These are phyloP conservation scores for Argyrosomus regius DNA, from an alignment of 2,797 vertebrate species.

Conservation along the genomic window DNA sequence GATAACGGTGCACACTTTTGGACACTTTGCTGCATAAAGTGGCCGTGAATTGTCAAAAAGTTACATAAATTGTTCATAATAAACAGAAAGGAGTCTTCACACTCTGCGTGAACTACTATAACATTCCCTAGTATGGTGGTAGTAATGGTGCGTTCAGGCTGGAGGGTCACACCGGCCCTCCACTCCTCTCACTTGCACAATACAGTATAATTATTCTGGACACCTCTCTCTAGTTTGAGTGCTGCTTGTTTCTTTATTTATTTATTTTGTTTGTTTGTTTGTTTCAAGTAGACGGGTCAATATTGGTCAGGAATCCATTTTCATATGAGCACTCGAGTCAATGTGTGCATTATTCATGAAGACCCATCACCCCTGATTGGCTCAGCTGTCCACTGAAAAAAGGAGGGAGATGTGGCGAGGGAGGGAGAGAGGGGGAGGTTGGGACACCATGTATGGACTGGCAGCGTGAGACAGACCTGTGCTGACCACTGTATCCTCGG, in stretches of 20 bases:
- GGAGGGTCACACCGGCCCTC: slow-evolving; percentile 37
- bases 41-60: not conserved
- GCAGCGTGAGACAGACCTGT: slow-evolving; percentile 53
- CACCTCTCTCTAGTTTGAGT: slow-evolving; percentile 60
- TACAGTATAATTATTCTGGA: slow-evolving; percentile 61
- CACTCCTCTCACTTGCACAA: slow-evolving; percentile 39
- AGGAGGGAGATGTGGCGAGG: not conserved
- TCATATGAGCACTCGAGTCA: slow-evolving; percentile 75
- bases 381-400: slow-evolving; percentile 53
- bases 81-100: not conserved
- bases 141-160: slow-evolving; percentile 24
- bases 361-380: slow-evolving; percentile 59
- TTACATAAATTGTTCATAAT: not conserved
- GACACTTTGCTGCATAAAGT: not conserved
- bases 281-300: slow-evolving; percentile 64
- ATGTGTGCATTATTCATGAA: slow-evolving; percentile 79
- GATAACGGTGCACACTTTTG: not conserved
- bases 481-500: slow-evolving; percentile 63
- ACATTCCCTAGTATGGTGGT: not conserved
- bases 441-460: slow-evolving; percentile 4
- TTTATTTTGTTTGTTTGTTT: not conserved
- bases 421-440: not conserved
- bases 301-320: slow-evolving; percentile 81
- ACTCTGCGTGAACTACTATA: not conserved
- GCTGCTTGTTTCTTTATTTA: slow-evolving; percentile 16